phyloP scores from a whole-genome alignment of 2,797 vertebrate species.

The Pseudochirops cupreus region DNA sequence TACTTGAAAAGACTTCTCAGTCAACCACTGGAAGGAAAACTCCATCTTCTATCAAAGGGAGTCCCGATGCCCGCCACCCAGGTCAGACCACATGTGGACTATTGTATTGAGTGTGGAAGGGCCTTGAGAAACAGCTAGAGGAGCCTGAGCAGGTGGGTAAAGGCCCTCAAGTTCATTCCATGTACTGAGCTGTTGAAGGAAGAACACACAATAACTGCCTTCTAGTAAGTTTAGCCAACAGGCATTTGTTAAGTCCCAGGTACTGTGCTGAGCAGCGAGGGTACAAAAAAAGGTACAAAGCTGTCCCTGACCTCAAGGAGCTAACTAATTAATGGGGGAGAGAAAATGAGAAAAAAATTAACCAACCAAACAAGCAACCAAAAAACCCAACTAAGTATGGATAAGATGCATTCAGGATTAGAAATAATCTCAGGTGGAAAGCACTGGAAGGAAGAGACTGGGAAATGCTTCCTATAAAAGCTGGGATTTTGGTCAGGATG shows the following conservation, averaged over 20 bases:
- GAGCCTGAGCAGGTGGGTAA: neutral
- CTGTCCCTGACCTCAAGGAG: neutral
- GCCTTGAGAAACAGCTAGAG: neutral
- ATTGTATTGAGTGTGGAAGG: neutral
- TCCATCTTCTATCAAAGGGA: neutral
- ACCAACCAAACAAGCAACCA: no score
- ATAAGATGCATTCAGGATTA: neutral
- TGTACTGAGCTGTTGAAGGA: neutral
- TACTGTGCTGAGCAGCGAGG: neutral
- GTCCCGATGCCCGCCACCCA: neutral
- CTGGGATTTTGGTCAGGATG: neutral
- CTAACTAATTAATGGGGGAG: neutral
- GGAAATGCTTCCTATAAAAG: neutral
- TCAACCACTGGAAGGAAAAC: neutral
- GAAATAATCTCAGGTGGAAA: neutral
- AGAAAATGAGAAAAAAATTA: neutral
- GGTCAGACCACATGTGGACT: neutral
- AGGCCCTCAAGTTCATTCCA: neutral
- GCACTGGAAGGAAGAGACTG: neutral
- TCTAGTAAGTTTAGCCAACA: neutral
- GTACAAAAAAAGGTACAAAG: neutral
- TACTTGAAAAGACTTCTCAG: conserved; percentile 68
- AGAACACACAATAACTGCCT: neutral
- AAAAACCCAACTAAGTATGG: no score
- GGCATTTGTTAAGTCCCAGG: neutral